Conservation (phyloP, 2,797 vertebrate genomes). For the Agapornis canus region DNA sequence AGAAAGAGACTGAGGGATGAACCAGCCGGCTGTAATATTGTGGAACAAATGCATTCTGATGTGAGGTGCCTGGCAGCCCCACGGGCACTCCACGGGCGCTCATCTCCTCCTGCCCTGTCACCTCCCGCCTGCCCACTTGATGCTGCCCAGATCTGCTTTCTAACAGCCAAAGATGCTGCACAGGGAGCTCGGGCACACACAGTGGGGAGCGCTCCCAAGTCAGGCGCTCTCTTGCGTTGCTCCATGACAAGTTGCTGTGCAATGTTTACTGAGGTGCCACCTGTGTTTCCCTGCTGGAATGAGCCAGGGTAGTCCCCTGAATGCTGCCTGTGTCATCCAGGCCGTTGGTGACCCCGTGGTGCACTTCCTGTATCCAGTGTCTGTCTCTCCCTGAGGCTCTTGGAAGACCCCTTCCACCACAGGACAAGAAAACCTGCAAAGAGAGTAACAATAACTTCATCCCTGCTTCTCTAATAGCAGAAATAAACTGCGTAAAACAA, state of each 20-base stretch:
- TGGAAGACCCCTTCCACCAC: not conserved
- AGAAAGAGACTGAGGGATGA: constrained; percentile 53
- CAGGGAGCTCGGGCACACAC: fast-evolving
- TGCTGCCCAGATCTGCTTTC: constrained; percentile 26
- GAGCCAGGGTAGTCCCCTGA: not conserved
- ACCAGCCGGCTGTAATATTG: constrained; percentile 87
- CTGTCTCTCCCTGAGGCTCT: not conserved
- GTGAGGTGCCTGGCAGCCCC: constrained; percentile 81
- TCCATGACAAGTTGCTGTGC: not conserved
- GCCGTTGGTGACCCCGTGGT: not conserved
- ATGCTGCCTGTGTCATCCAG: not conserved
- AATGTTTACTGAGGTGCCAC: not conserved
- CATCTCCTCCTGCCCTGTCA: constrained; percentile 61
- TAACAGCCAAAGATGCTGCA: not conserved
- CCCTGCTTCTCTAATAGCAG: not conserved
- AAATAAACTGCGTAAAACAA: not conserved
- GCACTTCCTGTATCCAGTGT: not conserved
- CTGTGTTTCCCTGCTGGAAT: not conserved
- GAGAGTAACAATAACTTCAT: not conserved
- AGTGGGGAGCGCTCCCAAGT: fast-evolving
- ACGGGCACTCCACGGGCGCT: not conserved
- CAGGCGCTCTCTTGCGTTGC: not conserved
- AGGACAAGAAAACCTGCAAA: not conserved
- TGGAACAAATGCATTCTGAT: constrained; percentile 91
- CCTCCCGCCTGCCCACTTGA: constrained; percentile 67